These are phyloP conservation scores for Pteropus rufus DNA, from an alignment of 2,797 vertebrate species.

Conservation along the genomic window DNA sequence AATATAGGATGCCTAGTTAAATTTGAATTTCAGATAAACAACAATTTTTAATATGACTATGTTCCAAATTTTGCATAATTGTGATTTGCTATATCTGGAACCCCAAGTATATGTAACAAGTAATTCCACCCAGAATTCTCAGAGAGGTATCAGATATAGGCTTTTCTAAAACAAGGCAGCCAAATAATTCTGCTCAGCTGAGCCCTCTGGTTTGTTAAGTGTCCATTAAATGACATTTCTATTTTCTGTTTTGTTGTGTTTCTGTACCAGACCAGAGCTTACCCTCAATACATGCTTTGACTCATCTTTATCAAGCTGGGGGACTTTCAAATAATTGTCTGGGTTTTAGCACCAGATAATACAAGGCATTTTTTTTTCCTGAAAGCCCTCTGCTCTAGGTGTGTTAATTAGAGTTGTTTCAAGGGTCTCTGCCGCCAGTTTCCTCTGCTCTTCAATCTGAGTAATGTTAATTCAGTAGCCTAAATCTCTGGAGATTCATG, in stretches of 20 bases:
- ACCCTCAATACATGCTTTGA: conserved; percentile 35
- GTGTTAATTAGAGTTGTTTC: conserved; percentile 70
- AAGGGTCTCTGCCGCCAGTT: conserved; percentile 52
- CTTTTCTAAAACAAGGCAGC: conserved; percentile 3
- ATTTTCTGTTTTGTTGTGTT: conserved; percentile 13
- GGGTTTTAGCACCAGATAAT: conserved; percentile 27
- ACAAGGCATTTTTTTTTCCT: conserved; percentile 39
- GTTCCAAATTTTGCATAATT: not conserved
- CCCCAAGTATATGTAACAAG: not conserved
- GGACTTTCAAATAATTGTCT: conserved; percentile 48
- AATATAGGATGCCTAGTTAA: not conserved
- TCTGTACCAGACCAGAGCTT: conserved; percentile 5
- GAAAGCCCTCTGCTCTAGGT: conserved; percentile 19
- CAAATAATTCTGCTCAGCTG: not conserved
- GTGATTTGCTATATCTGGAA: conserved; percentile 30
- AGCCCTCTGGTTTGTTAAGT: not conserved
- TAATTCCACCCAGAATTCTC: not conserved
- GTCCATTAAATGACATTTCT: not conserved
- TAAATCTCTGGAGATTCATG: conserved; percentile 75
- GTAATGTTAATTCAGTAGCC: conserved; percentile 70
- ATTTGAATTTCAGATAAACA: conserved; percentile 40
- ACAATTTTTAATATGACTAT: conserved; percentile 1
- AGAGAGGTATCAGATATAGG: not conserved
- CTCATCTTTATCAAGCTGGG: conserved; percentile 40
- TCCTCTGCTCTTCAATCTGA: conserved; percentile 36